These are phyloP conservation scores for Spea multiplicata DNA, from an alignment of 2,113 vertebrate genomes.

Conservation along the genomic window DNA sequence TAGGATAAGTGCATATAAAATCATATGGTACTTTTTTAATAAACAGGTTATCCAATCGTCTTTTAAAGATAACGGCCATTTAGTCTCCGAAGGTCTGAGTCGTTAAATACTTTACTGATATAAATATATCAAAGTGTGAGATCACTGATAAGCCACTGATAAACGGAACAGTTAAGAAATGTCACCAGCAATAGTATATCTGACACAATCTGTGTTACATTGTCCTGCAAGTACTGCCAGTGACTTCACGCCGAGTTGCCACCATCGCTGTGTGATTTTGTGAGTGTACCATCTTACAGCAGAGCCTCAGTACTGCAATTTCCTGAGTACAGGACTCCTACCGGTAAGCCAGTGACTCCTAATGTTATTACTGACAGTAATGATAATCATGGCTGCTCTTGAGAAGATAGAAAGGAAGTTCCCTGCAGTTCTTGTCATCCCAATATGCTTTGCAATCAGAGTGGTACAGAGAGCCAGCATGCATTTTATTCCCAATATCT, in stretches of 20 bases:
- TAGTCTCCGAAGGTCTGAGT: too few relatives aligned
- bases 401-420: conserved; percentile 33
- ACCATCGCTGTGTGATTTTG: not conserved
- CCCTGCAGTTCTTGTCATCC: conserved; percentile 42
- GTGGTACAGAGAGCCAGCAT: conserved; percentile 33
- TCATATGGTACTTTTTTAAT: too few relatives aligned
- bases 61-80: too few relatives aligned
- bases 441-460: conserved; percentile 45
- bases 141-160: not conserved
- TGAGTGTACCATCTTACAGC: not conserved
- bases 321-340: conserved; percentile 22
- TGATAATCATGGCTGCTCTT: conserved; percentile 37
- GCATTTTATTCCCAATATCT: conserved; percentile 26
- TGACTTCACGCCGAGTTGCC: not conserved
- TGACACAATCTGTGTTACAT: conserved; percentile 4
- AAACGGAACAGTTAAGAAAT: not conserved
- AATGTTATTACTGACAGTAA: conserved; percentile 41
- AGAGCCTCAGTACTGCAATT: conserved; percentile 15
- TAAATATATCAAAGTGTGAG: too few relatives aligned
- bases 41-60: too few relatives aligned
- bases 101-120: too few relatives aligned
- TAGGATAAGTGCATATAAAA: too few relatives aligned
- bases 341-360: conserved; percentile 42
- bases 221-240: not conserved
- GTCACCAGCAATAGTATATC: not conserved